Conservation (phyloP, 2,888 invertebrate species). For the Antitype chi region DNA sequence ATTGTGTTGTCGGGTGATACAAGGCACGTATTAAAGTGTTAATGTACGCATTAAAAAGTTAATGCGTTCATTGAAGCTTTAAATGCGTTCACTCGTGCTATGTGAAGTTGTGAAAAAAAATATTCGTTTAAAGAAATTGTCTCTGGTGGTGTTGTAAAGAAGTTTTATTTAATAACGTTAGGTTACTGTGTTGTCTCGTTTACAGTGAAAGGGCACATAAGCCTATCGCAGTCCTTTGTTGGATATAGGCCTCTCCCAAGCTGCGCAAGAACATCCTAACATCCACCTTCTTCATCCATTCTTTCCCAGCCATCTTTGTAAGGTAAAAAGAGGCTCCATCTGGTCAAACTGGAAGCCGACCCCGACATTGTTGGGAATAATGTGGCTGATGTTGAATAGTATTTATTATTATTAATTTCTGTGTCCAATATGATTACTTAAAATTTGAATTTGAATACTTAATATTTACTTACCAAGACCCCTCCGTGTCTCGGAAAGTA, state of each 20-base stretch:
- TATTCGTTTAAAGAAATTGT: neutral
- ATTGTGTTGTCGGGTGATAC: slow-evolving; percentile 24
- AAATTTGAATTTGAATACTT: too few species aligned
- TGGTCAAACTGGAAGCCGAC: neutral
- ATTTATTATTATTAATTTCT: too few species aligned
- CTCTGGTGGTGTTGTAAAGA: neutral
- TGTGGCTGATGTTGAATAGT: too few species aligned
- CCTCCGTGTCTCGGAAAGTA: too few species aligned
- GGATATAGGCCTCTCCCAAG: neutral
- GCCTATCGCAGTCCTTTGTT: too few species aligned
- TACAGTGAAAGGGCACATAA: neutral
- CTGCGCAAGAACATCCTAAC: neutral
- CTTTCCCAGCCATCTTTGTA: neutral
- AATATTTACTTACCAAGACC: too few species aligned
- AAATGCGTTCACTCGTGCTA: slow-evolving; percentile 1
- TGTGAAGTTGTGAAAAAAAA: neutral
- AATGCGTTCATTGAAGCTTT: slow-evolving; percentile 21
- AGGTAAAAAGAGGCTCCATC: too few species aligned
- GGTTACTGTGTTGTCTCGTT: neutral
- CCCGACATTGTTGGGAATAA: neutral
- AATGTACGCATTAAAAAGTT: slow-evolving; percentile 45
- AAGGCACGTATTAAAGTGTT: slow-evolving; percentile 17
- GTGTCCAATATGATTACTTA: too few species aligned
- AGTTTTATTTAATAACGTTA: neutral
- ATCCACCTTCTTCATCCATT: neutral